Percentiles rank a stretch among this genome's conserved stretches.
Evolutionary conservation across 1,140 invertebrate species (phyloP).

Genomic region (Riptortus pedestris): DNA sequence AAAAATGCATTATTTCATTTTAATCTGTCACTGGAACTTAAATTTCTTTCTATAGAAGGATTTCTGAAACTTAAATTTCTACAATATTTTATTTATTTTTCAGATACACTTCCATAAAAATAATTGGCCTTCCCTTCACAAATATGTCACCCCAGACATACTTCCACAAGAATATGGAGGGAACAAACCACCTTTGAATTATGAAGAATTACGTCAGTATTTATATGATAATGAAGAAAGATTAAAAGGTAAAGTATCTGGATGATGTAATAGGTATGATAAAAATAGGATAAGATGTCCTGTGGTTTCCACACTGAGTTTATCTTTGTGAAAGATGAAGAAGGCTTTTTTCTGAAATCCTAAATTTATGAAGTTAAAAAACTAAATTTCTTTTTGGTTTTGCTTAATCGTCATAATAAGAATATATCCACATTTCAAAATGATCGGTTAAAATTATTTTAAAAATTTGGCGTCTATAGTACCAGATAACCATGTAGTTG

Average conservation of each 20-base stretch:
- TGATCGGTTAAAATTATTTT: no score
- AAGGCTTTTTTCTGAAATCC: no score
- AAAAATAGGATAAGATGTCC: no score
- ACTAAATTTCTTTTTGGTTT: no score
- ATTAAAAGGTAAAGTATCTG: conserved; percentile 19
- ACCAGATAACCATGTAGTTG: no score
- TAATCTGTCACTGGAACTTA: not conserved
- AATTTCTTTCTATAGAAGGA: not conserved
- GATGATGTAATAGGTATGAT: not conserved
- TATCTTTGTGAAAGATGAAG: no score
- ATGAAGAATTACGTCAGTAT: conserved; percentile 17
- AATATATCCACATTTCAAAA: no score
- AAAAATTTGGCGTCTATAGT: no score
- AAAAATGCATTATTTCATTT: conserved; percentile 1
- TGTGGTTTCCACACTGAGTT: no score
- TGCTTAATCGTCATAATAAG: no score
- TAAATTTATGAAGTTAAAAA: no score
- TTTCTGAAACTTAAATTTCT: not conserved
- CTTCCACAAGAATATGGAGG: conserved; percentile 32
- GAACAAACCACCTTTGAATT: conserved; percentile 22
- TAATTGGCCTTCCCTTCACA: conserved; percentile 29
- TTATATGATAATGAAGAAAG: conserved; percentile 1
- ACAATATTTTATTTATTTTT: not conserved
- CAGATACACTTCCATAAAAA: conserved; percentile 32
- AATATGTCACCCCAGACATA: conserved; percentile 26